Conservation (phyloP, 1,140 invertebrate species). For the Orchestia grillus region DNA sequence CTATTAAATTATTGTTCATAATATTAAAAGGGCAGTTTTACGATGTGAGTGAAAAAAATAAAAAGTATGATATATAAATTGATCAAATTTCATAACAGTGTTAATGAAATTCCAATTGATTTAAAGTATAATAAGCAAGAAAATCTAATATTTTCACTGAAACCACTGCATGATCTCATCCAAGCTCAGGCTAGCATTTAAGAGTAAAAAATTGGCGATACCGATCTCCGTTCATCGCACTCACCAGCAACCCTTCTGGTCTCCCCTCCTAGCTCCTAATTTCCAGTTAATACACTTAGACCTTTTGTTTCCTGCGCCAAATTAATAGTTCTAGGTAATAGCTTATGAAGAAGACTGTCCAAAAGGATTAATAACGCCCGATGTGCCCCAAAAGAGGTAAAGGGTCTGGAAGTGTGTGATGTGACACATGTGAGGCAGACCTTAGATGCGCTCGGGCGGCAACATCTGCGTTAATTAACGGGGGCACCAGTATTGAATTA, state of each 20-base stretch:
- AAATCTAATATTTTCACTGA: not conserved
- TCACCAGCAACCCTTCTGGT: not conserved
- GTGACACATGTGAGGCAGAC: slow-evolving; percentile 19
- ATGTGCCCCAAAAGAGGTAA: not conserved
- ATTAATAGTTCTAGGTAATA: slow-evolving; percentile 43
- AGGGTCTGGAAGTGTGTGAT: slow-evolving; percentile 8
- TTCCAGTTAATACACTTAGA: slow-evolving; percentile 50
- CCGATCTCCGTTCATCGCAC: not conserved
- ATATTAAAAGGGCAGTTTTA: not conserved
- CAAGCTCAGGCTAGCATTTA: not conserved
- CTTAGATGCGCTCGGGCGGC: not conserved
- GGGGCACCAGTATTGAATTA: slow-evolving; percentile 9
- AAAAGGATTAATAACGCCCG: slow-evolving; percentile 14
- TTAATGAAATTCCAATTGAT: not conserved
- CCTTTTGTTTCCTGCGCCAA: slow-evolving; percentile 53
- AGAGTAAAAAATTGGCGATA: slow-evolving; percentile 26
- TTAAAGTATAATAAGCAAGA: not conserved
- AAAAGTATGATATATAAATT: not conserved
- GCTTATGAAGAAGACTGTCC: slow-evolving; percentile 46
- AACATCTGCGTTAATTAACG: slow-evolving; percentile 39
- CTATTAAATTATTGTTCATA: not conserved
- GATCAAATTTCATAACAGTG: not conserved
- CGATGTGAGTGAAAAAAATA: not conserved
- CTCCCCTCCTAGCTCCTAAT: not conserved
- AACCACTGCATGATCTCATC: not conserved